Evolutionary conservation across 2,113 vertebrate genomes (phyloP).

Genomic region (Elaphurus davidianus): DNA sequence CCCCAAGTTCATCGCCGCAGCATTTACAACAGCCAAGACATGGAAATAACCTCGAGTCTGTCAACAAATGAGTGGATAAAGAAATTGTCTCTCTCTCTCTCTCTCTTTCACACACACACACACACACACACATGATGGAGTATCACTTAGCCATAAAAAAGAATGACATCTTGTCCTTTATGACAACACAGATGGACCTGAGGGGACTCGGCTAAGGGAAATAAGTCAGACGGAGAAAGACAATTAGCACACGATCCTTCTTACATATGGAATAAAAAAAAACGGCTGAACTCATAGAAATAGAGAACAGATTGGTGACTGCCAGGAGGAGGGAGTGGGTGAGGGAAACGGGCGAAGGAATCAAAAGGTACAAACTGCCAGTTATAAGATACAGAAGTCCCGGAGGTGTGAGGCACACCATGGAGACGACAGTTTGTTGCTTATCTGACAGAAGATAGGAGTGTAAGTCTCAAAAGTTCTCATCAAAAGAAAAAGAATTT

Average conservation of each 20-base stretch:
- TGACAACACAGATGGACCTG: neutral
- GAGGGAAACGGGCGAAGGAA: neutral
- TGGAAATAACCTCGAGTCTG: neutral
- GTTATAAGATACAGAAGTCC: no score
- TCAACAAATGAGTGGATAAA: neutral
- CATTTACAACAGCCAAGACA: neutral
- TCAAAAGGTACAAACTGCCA: neutral
- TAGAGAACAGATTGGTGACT: neutral
- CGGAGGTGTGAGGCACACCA: rapidly evolving
- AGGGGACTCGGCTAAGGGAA: neutral
- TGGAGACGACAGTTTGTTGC: rapidly evolving
- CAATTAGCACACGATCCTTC: neutral
- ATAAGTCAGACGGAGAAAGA: neutral
- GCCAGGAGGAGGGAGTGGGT: neutral
- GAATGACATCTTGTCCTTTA: neutral
- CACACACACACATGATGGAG: neutral
- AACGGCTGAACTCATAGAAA: neutral
- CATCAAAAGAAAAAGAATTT: neutral
- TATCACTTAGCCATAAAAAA: neutral
- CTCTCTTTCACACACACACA: neutral
- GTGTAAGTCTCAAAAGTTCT: neutral
- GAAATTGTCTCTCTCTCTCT: neutral
- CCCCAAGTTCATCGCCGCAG: rapidly evolving
- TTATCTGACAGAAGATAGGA: neutral
- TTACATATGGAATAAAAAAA: neutral